Base-by-base conservation (phyloP, 2,113 vertebrate genomes). In the Candoia aspera region DNA sequence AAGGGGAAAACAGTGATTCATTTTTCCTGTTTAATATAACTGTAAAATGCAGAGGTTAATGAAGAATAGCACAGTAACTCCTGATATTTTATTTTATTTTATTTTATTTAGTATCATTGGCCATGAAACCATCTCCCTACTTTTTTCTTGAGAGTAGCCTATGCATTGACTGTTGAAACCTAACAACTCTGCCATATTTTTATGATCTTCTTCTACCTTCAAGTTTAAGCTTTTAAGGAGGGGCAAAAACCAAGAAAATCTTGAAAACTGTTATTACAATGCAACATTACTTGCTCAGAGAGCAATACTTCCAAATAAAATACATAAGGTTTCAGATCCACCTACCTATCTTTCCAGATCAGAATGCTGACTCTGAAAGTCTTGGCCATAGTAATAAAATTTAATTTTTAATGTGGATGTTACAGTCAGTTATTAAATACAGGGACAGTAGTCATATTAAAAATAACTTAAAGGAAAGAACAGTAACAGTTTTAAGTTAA, bases 41-140 rank as follows among this genome's bases (percentile, higher is more conserved):
- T 91, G 90, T 93, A 95, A 93, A 93, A 93, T 92, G 84, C 73
- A 94, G 96, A 95, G 83, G 94, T 94, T 49, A 89, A 73, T 13
- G 21, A 91, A 92, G 91, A 94, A 87, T 4, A 24, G 91, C 89
- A 53, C 0, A 0, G 23, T 46, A 46, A 90, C 88, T 92, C 1
- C 0, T 93, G 92, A 53, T 85, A 53, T 53, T 26, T n/a, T n/a
- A n/a, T n/a, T 13, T 19, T 59, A 11, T 21, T 17, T 60, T 60
- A 17, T 21, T 60, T 60, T 60, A 21, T 60, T 60, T 21, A 17
- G 21, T 24, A 95, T 87, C 94, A 91, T 94, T 95, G 64, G 46
- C n/a, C 91, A 95, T 83, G 59, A 88, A 29, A 92, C 57, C 90
- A 95, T 93, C 53, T 60, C 29, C 5, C 88, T 91, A 93, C 94